Conservation (phyloP, 2,888 invertebrate species). For the Arge pagana region DNA sequence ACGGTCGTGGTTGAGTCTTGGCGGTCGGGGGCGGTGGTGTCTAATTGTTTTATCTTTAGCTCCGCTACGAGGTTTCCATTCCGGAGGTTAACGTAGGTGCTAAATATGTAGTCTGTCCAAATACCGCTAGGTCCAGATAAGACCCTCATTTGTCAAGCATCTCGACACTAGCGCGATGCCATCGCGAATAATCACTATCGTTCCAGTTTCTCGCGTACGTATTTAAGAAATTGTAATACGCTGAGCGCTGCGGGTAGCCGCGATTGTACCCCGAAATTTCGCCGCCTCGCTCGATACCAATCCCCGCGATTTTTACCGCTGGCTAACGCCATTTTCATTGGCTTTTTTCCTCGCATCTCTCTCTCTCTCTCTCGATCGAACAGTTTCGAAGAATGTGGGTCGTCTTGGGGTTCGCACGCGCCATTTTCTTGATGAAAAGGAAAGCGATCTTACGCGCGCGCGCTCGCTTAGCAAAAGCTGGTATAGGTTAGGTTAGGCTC, state of each 20-base stretch:
- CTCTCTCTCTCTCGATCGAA: slow-evolving; percentile 25
- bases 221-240: too few species aligned
- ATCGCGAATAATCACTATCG: slow-evolving; percentile 10
- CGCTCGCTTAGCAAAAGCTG: slow-evolving; percentile 33
- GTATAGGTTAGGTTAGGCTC: slow-evolving; percentile 35
- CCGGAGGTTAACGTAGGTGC: slow-evolving; percentile 23
- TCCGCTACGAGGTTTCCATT: not conserved
- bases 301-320: too few species aligned
- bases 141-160: slow-evolving; percentile 42
- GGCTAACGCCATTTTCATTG: too few species aligned
- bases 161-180: slow-evolving; percentile 7
- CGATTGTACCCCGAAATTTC: too few species aligned
- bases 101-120: slow-evolving; percentile 34
- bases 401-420: slow-evolving; percentile 54
- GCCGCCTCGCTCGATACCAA: too few species aligned
- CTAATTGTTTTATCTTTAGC: not conserved
- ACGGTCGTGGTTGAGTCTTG: not conserved
- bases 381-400: slow-evolving; percentile 45
- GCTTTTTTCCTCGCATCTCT: too few species aligned
- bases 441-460: slow-evolving; percentile 51
- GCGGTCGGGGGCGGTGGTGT: not conserved
- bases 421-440: slow-evolving; percentile 59
- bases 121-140: slow-evolving; percentile 49
- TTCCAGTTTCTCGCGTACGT: not conserved
- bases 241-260: too few species aligned